Conservation (phyloP, 2,888 invertebrate species). For the Ypsolopha scabrella region DNA sequence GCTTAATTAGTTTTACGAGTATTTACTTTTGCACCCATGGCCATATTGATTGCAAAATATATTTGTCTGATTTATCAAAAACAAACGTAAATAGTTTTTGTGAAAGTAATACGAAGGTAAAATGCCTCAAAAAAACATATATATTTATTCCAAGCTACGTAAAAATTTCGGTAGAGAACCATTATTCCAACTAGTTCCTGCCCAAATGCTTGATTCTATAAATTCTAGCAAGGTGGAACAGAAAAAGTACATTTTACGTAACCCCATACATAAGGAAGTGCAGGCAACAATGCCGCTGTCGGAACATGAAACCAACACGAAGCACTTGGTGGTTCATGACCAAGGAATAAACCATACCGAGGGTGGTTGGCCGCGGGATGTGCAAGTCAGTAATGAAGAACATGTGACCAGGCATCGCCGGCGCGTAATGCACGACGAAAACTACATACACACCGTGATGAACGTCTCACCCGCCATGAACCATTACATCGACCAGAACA, state of each 20-base stretch:
- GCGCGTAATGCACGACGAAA: conserved; percentile 84
- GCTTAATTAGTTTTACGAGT: background rate
- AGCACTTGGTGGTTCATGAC: conserved; percentile 65
- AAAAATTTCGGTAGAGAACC: conserved; percentile 61
- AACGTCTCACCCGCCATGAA: conserved; percentile 69
- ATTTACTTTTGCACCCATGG: background rate
- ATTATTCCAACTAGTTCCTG: conserved; percentile 51
- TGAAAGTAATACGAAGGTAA: too few relatives aligned
- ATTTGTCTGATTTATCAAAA: background rate
- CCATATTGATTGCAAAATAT: background rate
- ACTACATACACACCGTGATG: conserved; percentile 74
- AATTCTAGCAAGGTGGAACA: conserved; percentile 41
- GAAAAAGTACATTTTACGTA: conserved; percentile 54
- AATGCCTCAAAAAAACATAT: background rate
- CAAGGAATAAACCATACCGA: conserved; percentile 80
- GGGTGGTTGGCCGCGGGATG: conserved; percentile 89
- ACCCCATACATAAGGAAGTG: conserved; percentile 60
- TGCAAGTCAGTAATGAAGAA: conserved; percentile 75
- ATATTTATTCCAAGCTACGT: conserved; percentile 57
- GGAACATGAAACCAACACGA: conserved; percentile 72
- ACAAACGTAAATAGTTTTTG: background rate
- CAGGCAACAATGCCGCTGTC: conserved; percentile 58
- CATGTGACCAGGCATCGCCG: conserved; percentile 79
- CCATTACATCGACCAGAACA: conserved; percentile 81
- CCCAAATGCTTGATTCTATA: conserved; percentile 51